Conservation (phyloP, 1,140 invertebrate genomes). For the Frieseomelitta varia region DNA sequence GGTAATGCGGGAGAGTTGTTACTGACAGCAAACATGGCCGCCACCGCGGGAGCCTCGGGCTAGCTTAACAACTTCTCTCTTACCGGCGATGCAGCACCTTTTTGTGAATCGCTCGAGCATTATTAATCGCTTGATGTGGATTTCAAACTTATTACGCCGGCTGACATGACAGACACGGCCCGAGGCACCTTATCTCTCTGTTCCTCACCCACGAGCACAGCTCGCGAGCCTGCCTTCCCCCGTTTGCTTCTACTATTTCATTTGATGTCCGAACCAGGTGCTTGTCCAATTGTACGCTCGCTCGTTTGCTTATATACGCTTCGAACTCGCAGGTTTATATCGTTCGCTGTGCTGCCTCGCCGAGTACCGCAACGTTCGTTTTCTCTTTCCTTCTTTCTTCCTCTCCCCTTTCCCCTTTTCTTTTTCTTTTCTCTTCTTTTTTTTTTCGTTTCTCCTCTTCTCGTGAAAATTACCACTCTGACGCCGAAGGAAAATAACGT, state of each 20-base stretch:
- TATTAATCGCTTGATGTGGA: conserved; percentile 78
- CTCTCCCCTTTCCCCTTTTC: no score
- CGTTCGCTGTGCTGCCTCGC: background rate
- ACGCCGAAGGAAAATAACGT: conserved; percentile 11
- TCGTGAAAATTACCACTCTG: conserved; percentile 22
- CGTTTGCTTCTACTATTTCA: conserved; percentile 45
- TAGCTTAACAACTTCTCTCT: conserved; percentile 73
- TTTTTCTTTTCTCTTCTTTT: no score
- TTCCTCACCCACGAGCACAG: conserved; percentile 42
- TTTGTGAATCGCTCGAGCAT: conserved; percentile 74
- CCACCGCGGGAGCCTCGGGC: conserved; percentile 66
- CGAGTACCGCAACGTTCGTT: background rate
- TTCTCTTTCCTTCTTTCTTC: no score
- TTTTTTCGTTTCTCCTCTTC: background rate
- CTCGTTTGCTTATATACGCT: conserved; percentile 35
- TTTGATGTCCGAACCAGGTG: conserved; percentile 73
- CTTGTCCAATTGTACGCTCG: conserved; percentile 47
- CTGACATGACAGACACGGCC: conserved; percentile 73
- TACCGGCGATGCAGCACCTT: conserved; percentile 69
- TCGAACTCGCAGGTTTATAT: conserved; percentile 49
- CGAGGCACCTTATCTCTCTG: conserved; percentile 55
- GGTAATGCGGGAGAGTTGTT: conserved; percentile 73
- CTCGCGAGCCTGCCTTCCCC: conserved; percentile 26
- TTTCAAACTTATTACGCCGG: conserved; percentile 77
- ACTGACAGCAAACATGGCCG: conserved; percentile 77